phyloP scores from a whole-genome alignment of 2,888 invertebrate species.

The Amiota mariae region DNA sequence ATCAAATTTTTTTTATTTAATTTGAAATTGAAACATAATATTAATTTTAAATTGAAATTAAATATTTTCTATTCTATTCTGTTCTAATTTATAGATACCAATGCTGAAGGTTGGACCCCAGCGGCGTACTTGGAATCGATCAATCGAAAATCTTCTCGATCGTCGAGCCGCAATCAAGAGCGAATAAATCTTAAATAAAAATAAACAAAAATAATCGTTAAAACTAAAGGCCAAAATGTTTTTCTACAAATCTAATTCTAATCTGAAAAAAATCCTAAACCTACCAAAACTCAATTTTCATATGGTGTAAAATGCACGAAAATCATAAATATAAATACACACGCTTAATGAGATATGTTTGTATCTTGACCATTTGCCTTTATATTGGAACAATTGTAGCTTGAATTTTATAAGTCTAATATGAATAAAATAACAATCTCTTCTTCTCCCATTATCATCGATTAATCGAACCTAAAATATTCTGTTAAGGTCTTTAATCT shows the following conservation, averaged over 20 bases:
- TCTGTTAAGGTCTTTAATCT: neutral
- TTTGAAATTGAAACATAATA: neutral
- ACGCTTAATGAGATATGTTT: neutral
- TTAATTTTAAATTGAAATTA: too few relatives aligned
- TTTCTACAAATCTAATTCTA: neutral
- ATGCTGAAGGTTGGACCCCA: constrained; percentile 94
- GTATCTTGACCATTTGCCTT: constrained; percentile 6
- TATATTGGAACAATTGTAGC: neutral
- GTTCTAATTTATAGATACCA: constrained; percentile 74
- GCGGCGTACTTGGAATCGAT: constrained; percentile 90
- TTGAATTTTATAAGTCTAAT: neutral
- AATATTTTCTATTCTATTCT: neutral
- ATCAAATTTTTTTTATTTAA: neutral
- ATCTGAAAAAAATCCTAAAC: neutral
- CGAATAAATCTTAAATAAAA: constrained; percentile 56
- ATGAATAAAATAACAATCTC: neutral
- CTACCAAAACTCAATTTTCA: neutral
- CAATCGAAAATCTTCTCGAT: constrained; percentile 83
- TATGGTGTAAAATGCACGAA: neutral
- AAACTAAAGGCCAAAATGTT: constrained; percentile 5
- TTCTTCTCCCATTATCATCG: neutral
- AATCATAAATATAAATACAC: neutral
- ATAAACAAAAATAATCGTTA: neutral
- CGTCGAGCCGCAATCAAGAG: constrained; percentile 76
- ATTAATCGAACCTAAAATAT: neutral